A percentile compares a stretch with the other conserved stretches of the same genome.
phyloP scores from a whole-genome alignment of 2,113 vertebrate species.

The Chionomys nivalis region DNA sequence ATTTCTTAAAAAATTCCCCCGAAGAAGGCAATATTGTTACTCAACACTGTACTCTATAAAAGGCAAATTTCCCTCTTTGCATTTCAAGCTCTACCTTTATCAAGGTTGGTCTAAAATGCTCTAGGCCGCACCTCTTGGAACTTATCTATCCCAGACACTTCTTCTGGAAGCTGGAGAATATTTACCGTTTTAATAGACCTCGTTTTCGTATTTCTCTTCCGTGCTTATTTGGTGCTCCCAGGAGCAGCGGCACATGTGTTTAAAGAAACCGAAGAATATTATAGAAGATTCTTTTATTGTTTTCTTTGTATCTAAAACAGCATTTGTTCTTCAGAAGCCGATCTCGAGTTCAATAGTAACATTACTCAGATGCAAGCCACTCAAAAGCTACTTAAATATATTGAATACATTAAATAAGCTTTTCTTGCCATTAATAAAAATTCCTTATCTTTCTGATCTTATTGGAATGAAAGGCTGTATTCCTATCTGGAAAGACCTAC shows the following conservation, averaged over 20 bases:
- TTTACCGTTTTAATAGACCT: constrained; percentile 17
- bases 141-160: background rate
- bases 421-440: background rate
- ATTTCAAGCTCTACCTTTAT: background rate
- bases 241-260: background rate
- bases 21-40: background rate
- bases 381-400: constrained; percentile 4
- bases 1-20: background rate
- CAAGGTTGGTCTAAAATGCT: background rate
- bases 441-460: background rate
- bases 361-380: background rate
- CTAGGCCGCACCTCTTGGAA: background rate
- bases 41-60: background rate
- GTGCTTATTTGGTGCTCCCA: background rate
- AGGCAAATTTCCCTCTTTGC: background rate
- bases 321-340: background rate
- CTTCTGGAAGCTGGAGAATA: background rate
- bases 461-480: background rate
- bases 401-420: background rate
- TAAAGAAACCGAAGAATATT: constrained; percentile 38
- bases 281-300: background rate
- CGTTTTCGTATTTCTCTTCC: constrained; percentile 48
- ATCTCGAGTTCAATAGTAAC: constrained; percentile 4
- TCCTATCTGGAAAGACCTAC: background rate
- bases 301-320: background rate